Conservation (phyloP, 35 echinoderm and acorn worm species). For the Lytechinus pictus region DNA sequence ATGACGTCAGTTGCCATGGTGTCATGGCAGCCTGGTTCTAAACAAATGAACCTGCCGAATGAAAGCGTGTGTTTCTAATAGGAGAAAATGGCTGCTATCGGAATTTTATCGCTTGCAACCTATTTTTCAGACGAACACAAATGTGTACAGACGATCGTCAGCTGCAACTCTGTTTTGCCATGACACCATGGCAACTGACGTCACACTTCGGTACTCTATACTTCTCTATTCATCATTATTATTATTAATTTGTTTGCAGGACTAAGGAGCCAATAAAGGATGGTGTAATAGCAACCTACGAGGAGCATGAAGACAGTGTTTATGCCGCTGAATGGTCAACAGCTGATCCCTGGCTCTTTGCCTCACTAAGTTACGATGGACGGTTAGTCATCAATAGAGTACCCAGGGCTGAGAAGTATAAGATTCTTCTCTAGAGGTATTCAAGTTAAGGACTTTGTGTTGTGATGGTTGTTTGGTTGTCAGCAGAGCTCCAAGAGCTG, state of each 20-base stretch:
- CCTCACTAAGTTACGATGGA: slow-evolving; percentile 95
- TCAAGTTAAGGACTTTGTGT: not conserved
- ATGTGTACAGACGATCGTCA: too few relatives aligned
- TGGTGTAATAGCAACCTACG: slow-evolving; percentile 93
- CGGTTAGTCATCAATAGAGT: slow-evolving; percentile 96
- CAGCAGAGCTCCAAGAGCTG: not conserved
- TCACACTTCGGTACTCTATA: too few relatives aligned
- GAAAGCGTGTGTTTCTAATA: too few relatives aligned
- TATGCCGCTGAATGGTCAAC: slow-evolving; percentile 97
- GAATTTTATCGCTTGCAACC: too few relatives aligned
- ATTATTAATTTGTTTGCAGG: slow-evolving; percentile 50
- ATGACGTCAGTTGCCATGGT: too few relatives aligned
- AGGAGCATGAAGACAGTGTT: slow-evolving; percentile 98
- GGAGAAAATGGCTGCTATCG: too few relatives aligned
- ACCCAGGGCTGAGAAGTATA: slow-evolving; percentile 95
- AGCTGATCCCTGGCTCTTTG: slow-evolving; percentile 96
- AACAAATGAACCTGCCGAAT: too few relatives aligned
- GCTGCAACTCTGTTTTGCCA: too few relatives aligned
- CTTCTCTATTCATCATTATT: not conserved
- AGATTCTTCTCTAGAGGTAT: slow-evolving; percentile 69
- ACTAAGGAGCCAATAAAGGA: slow-evolving; percentile 90
- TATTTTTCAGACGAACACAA: too few relatives aligned
- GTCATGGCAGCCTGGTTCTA: too few relatives aligned
- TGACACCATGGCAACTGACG: too few relatives aligned
- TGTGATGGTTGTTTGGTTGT: not conserved